Conservation (phyloP, 2,888 invertebrate genomes). For the Lordiphosa fenestrarum region DNA sequence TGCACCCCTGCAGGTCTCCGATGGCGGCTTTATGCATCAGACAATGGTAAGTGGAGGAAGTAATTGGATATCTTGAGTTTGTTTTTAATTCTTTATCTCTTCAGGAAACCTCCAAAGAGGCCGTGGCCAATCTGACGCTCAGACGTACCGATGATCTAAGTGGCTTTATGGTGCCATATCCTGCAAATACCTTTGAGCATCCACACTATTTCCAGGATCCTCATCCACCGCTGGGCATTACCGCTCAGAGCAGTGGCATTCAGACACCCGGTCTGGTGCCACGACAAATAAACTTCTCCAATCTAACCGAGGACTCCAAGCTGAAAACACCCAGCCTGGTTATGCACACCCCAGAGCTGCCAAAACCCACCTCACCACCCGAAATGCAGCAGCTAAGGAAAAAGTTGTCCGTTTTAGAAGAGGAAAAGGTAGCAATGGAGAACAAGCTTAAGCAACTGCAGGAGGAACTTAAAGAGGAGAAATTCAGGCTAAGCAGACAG, state of each 20-base stretch:
- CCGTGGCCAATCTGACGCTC: slow-evolving; percentile 74
- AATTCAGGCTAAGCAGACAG: slow-evolving; percentile 69
- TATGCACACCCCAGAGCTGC: slow-evolving; percentile 69
- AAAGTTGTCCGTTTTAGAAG: slow-evolving; percentile 73
- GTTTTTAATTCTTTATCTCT: no score
- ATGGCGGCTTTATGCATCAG: slow-evolving; percentile 65
- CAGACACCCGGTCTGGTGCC: slow-evolving; percentile 73
- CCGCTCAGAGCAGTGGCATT: slow-evolving; percentile 59
- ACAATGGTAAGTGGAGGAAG: slow-evolving; percentile 66
- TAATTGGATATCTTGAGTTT: no score
- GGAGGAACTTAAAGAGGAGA: slow-evolving; percentile 72
- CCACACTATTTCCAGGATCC: slow-evolving; percentile 77
- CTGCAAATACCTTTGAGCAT: slow-evolving; percentile 77
- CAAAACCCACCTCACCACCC: slow-evolving; percentile 47
- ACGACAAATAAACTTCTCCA: slow-evolving; percentile 81
- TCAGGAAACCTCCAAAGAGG: slow-evolving; percentile 77
- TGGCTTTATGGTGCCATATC: slow-evolving; percentile 66
- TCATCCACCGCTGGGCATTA: slow-evolving; percentile 36
- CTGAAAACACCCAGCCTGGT: slow-evolving; percentile 59
- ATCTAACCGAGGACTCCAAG: slow-evolving; percentile 79
- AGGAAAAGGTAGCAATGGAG: slow-evolving; percentile 44
- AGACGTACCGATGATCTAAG: slow-evolving; percentile 75
- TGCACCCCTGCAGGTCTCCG: slow-evolving; percentile 68
- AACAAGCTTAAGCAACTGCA: slow-evolving; percentile 56
- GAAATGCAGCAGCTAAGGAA: slow-evolving; percentile 74